Percentiles rank a stretch among this genome's conserved stretches.
phyloP scores from a whole-genome alignment of 2,113 vertebrate species.

The Willisornis vidua region DNA sequence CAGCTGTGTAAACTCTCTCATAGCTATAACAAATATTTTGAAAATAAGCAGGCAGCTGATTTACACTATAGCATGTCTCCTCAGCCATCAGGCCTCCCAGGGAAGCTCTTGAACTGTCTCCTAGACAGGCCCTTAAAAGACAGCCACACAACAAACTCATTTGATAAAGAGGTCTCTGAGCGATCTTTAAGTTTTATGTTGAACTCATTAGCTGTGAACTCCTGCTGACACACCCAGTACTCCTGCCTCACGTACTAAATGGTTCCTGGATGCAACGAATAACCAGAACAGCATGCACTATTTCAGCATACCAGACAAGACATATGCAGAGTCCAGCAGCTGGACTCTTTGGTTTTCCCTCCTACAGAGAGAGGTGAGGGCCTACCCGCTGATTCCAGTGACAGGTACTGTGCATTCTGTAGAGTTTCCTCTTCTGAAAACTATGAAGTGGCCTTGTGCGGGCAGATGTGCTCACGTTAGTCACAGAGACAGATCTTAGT shows the following conservation, averaged over 20 bases:
- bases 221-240: background rate
- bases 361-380: background rate
- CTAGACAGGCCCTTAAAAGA: background rate
- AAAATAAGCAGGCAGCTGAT: slow-evolving; percentile 34
- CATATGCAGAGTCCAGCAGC: background rate
- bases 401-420: slow-evolving; percentile 71
- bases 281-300: background rate
- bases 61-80: background rate
- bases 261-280: background rate
- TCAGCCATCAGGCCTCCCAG: background rate
- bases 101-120: background rate
- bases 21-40: slow-evolving; percentile 26
- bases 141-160: background rate
- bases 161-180: background rate
- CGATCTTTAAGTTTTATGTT: background rate
- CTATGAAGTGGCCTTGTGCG: slow-evolving; percentile 86
- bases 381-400: slow-evolving; percentile 75
- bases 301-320: background rate
- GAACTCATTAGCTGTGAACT: background rate
- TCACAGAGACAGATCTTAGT: slow-evolving; percentile 66
- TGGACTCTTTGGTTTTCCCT: background rate
- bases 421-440: slow-evolving; percentile 88
- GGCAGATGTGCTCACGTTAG: slow-evolving; percentile 79
- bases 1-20: slow-evolving; percentile 45
- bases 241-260: background rate